Base-by-base conservation (phyloP, 2,888 invertebrate species). In the Chloroclystis v-ata region DNA sequence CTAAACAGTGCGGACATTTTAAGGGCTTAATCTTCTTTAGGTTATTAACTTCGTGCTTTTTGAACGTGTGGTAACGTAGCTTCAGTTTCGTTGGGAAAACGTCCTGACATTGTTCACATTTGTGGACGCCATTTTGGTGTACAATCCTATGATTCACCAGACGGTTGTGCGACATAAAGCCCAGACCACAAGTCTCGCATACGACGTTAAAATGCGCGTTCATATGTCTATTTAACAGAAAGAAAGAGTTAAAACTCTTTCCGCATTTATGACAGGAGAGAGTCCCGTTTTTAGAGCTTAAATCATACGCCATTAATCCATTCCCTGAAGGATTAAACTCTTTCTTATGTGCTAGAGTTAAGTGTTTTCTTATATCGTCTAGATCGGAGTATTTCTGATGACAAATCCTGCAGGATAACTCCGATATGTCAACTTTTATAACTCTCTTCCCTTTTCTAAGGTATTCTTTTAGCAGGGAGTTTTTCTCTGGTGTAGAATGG, bases 401-500 rank as follows among this genome's bases (percentile, higher is more conserved):
- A 43, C 87, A 87, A 38, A 86, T 54, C 37, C 70, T 81, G 50
- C 87, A 87, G 58, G 76, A 78, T 6, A 87, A 58, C 0, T 58
- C 69, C 0, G 87, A 83, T 57, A 86, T 79, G 28, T 87, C 87
- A 0, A 86, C 86, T 67, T 86, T 87, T 4, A 87, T 85, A 0
- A 82, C 78, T 8, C 83, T 62, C 53, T 86, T 85, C 0, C 85
- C 85, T 67, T 86, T 87, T 28, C 75, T 73, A 28, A 86, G 56
- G 60, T 76, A 69, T 29, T 83, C 76, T 38, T 84, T 83, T 0
- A 87, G 53, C 12, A 86, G 54, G n/a, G 56, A 60, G 1, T 63
- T 54, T 56, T 79, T 69, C 24, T 82, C 83, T 0, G 82, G 82
- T 0, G 74, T 65, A 0, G 29, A 26, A 29, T 57, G 57, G 1